A percentile compares a stretch with the other conserved stretches of the same genome.
Conservation (phyloP, 2,888 invertebrate genomes). For the Acleris sparsana region DNA sequence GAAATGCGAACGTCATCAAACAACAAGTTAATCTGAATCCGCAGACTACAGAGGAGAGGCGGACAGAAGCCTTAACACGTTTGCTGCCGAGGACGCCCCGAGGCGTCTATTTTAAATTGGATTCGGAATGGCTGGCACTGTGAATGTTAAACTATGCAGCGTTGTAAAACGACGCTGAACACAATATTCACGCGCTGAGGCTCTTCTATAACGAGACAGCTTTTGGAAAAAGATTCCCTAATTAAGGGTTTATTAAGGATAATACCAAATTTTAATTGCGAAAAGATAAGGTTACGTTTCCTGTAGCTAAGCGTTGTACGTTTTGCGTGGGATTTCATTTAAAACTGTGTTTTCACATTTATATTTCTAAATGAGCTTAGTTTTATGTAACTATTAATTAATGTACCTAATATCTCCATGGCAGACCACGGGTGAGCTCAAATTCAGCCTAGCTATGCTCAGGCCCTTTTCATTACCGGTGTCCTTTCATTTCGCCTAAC, state of each 20-base stretch:
- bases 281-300: conserved; percentile 1
- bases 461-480: too few species aligned
- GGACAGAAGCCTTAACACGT: neutral
- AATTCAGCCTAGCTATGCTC: too few species aligned
- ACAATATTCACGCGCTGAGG: conserved; percentile 28
- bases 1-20: conserved; percentile 36
- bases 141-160: conserved; percentile 33
- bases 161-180: conserved; percentile 24
- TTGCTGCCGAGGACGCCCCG: too few species aligned
- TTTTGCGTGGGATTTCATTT: too few species aligned
- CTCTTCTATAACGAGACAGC: conserved; percentile 21
- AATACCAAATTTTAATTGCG: conserved; percentile 15
- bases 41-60: conserved; percentile 34
- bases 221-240: conserved; percentile 22
- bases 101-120: too few species aligned
- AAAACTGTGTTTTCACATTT: too few species aligned
- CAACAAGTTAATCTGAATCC: conserved; percentile 37
- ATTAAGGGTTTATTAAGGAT: conserved; percentile 4
- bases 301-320: neutral
- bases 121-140: too few species aligned
- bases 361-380: too few species aligned
- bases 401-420: too few species aligned
- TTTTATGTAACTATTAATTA: too few species aligned
- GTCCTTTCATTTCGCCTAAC: too few species aligned
- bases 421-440: too few species aligned